Conservation (phyloP, 2,113 vertebrate genomes). For the Neogobius melanostomus region DNA sequence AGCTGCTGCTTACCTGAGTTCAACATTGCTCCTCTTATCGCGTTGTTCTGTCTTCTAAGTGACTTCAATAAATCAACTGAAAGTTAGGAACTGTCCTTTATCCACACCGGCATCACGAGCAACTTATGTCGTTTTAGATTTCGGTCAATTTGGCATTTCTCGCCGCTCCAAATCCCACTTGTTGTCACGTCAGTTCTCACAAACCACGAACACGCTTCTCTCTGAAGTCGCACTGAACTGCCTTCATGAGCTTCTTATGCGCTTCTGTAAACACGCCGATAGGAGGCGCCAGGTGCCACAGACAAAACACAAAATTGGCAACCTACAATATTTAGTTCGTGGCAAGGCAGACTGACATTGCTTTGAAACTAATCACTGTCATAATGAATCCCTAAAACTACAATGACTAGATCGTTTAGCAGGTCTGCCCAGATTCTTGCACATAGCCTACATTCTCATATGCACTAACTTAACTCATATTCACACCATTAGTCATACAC, state of each 20-base stretch:
- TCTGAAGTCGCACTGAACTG: not conserved
- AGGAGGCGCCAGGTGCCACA: constrained; percentile 32
- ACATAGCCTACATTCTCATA: constrained; percentile 10
- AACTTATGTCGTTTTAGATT: not conserved
- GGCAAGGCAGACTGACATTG: not conserved
- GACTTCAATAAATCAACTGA: not conserved
- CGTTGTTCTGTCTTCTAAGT: not conserved
- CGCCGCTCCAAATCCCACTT: not conserved
- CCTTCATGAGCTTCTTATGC: constrained; percentile 8
- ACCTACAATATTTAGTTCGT: not conserved
- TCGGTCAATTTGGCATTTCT: not conserved
- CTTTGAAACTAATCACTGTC: not conserved
- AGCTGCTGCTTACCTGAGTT: constrained; percentile 63
- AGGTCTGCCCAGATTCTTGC: not conserved
- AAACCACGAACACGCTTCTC: not conserved
- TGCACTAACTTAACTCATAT: constrained; percentile 31
- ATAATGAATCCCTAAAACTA: not conserved
- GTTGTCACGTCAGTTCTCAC: not conserved
- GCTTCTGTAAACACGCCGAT: constrained; percentile 14
- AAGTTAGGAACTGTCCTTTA: not conserved
- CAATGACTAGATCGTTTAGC: not conserved
- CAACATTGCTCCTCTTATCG: constrained; percentile 27
- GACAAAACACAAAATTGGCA: not conserved
- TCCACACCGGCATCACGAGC: not conserved
- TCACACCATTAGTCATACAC: not conserved